Percentiles rank a stretch among this genome's conserved stretches.
Evolutionary conservation across 2,113 vertebrate genomes (phyloP).

Genomic region (Phrynosoma blainvillii): DNA sequence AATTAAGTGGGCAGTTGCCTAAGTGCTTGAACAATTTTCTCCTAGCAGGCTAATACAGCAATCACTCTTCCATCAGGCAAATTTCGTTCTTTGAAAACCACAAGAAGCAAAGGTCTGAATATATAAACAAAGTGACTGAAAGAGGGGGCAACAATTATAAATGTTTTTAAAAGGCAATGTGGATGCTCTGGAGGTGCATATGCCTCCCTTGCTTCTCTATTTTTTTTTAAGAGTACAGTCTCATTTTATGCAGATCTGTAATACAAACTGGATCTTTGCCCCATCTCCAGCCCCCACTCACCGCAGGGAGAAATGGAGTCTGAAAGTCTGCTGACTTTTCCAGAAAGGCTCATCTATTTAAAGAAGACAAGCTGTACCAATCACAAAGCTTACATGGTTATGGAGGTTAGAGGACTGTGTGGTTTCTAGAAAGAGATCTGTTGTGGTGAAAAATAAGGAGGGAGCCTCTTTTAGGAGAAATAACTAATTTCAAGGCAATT

Average conservation of each 20-base stretch:
- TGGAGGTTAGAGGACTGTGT: not conserved
- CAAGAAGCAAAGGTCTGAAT: constrained; percentile 49
- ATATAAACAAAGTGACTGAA: constrained; percentile 44
- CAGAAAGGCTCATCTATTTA: constrained; percentile 19
- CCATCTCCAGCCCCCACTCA: not conserved
- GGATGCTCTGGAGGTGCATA: constrained; percentile 18
- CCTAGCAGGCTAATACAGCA: constrained; percentile 56
- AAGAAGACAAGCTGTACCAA: constrained; percentile 11
- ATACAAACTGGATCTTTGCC: not conserved
- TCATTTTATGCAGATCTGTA: not conserved
- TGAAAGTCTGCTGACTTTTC: constrained; percentile 30
- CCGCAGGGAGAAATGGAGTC: not conserved
- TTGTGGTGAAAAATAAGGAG: constrained; percentile 16
- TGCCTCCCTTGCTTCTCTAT: constrained; percentile 40
- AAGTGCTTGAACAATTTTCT: constrained; percentile 64
- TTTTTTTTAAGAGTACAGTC: not conserved
- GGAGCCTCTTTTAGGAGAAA: not conserved
- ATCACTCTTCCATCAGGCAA: constrained; percentile 64
- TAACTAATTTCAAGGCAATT: not conserved
- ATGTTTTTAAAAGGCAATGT: constrained; percentile 41
- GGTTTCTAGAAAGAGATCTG: not conserved
- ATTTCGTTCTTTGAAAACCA: constrained; percentile 57
- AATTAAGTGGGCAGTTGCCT: constrained; percentile 52
- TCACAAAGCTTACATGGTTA: not conserved
- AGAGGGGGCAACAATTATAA: constrained; percentile 26